A percentile compares a stretch with the other conserved stretches of the same genome.
phyloP scores from a whole-genome alignment of 2,888 invertebrate species.

The Caenorhabditis doughertyi region DNA sequence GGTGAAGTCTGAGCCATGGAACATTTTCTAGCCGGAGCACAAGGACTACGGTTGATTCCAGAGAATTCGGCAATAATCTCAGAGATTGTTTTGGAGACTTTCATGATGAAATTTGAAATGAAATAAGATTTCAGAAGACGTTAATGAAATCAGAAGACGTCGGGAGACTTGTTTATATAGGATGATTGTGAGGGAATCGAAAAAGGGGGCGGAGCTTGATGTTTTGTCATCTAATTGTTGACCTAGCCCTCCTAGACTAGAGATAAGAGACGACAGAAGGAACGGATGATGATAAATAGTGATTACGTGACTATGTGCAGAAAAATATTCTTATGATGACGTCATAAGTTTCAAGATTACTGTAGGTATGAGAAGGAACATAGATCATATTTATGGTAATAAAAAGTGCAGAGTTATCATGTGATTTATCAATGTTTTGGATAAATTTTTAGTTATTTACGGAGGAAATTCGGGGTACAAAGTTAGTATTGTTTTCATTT shows the following conservation, averaged over 20 bases:
- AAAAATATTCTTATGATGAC: background rate
- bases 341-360: constrained; percentile 8
- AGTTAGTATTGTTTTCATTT: no score
- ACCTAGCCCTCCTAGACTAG: background rate
- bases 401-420: background rate
- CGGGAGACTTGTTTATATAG: constrained; percentile 3
- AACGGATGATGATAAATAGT: constrained; percentile 6
- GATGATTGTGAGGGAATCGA: no score
- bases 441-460: background rate
- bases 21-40: background rate
- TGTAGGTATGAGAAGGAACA: background rate
- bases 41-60: constrained; percentile 46
- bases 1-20: background rate
- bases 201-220: background rate
- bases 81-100: constrained; percentile 48
- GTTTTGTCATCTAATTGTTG: constrained; percentile 33
- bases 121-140: background rate
- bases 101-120: constrained; percentile 10
- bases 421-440: constrained; percentile 4
- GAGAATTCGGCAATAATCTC: constrained; percentile 57
- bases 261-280: constrained; percentile 11
- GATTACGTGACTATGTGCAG: constrained; percentile 1
- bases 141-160: background rate
- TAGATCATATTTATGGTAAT: background rate
- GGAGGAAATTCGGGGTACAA: no score